These are phyloP conservation scores for Emmelina monodactyla DNA, from an alignment of 2,888 invertebrate species.

Conservation along the genomic window DNA sequence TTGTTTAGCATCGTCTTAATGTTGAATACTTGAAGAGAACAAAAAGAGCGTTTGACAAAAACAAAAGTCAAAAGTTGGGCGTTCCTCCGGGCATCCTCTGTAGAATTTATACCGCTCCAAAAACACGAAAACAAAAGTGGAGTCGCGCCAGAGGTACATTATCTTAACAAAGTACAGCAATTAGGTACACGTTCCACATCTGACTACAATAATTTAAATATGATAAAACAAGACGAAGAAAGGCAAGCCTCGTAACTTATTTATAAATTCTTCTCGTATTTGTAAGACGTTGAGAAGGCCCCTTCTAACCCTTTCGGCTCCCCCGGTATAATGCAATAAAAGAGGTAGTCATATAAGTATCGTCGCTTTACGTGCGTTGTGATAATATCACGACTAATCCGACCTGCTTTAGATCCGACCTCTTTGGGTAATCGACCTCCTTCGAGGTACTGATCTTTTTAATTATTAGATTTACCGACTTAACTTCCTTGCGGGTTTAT, in stretches of 20 bases:
- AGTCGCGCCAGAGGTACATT: slow-evolving; percentile 65
- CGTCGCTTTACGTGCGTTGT: slow-evolving; percentile 49
- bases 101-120: slow-evolving; percentile 56
- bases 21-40: slow-evolving; percentile 4
- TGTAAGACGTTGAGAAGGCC: slow-evolving; percentile 36
- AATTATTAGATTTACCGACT: slow-evolving; percentile 38
- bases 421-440: slow-evolving; percentile 57
- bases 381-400: slow-evolving; percentile 34
- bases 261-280: slow-evolving; percentile 57
- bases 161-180: slow-evolving; percentile 67
- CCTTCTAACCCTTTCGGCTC: slow-evolving; percentile 48
- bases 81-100: slow-evolving; percentile 40
- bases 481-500: slow-evolving; percentile 9
- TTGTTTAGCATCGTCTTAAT: no score
- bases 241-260: slow-evolving; percentile 57
- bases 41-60: slow-evolving; percentile 54
- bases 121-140: slow-evolving; percentile 66
- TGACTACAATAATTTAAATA: slow-evolving; percentile 67
- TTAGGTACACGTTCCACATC: slow-evolving; percentile 67
- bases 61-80: slow-evolving; percentile 56
- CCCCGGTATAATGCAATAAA: slow-evolving; percentile 59
- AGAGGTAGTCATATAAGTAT: slow-evolving; percentile 64
- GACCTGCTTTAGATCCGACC: no score
- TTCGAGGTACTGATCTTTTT: slow-evolving; percentile 38
- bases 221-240: slow-evolving; percentile 64